phyloP scores from a whole-genome alignment of 2,113 vertebrate species.

The Erpornis zantholeuca region DNA sequence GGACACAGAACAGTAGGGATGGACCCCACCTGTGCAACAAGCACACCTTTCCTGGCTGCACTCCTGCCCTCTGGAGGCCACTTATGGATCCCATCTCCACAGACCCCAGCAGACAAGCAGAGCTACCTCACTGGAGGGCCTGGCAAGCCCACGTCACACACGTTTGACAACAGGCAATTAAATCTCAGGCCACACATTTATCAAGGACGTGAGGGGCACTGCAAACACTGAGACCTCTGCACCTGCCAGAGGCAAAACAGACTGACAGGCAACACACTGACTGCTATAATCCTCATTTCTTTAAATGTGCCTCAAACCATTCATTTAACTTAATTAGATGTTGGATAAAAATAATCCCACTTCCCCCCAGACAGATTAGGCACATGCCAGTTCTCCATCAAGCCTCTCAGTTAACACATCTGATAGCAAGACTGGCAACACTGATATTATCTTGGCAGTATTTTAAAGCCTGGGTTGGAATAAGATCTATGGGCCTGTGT shows the following conservation, averaged over 20 bases:
- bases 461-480: background rate
- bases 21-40: background rate
- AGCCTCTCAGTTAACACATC: background rate
- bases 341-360: background rate
- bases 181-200: background rate
- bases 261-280: background rate
- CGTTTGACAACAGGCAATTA: background rate
- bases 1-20: background rate
- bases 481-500: background rate
- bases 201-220: fast-evolving
- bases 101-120: background rate
- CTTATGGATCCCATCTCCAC: background rate
- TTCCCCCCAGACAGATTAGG: background rate
- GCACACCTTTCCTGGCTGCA: background rate
- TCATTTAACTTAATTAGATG: background rate
- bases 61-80: background rate
- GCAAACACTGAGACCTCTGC: background rate
- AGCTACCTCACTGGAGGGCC: background rate
- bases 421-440: background rate
- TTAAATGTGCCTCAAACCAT: background rate
- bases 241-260: background rate
- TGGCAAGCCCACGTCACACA: background rate
- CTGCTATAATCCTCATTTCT: background rate
- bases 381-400: background rate
- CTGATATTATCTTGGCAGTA: background rate